Percentiles rank a stretch among this genome's conserved stretches.
phyloP scores from a whole-genome alignment of 2,888 invertebrate species.

The Lepas anatifera region DNA sequence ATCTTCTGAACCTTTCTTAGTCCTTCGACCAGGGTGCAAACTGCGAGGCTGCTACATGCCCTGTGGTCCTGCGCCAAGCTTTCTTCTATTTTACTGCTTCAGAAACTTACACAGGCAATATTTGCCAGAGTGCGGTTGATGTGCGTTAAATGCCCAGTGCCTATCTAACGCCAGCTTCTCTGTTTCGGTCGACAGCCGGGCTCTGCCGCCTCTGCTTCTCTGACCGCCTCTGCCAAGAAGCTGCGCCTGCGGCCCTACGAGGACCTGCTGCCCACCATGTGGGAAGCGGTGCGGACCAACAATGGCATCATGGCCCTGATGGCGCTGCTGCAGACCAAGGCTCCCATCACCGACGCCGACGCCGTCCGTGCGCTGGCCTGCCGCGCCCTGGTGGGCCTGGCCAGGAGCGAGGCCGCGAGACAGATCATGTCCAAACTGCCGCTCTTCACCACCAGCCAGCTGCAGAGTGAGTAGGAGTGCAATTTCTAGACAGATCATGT shows the following conservation, averaged over 20 bases:
- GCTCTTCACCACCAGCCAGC: slow-evolving; percentile 79
- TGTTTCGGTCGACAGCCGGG: too few species aligned
- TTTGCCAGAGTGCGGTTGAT: too few species aligned
- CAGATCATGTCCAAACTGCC: slow-evolving; percentile 94
- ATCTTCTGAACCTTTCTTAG: too few species aligned
- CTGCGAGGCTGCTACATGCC: too few species aligned
- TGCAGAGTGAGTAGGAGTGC: slow-evolving; percentile 70
- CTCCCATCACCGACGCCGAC: slow-evolving; percentile 95
- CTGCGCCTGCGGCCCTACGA: background rate
- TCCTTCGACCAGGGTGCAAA: too few species aligned
- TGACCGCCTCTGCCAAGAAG: background rate
- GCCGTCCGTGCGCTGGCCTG: slow-evolving; percentile 86
- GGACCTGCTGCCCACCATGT: slow-evolving; percentile 32
- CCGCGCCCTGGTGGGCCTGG: slow-evolving; percentile 79
- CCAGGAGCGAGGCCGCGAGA: slow-evolving; percentile 76
- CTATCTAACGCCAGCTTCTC: too few species aligned
- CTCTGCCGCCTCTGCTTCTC: background rate
- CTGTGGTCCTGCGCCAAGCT: too few species aligned
- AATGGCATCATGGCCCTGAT: slow-evolving; percentile 93
- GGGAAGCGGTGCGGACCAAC: slow-evolving; percentile 86
- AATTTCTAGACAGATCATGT: too few species aligned
- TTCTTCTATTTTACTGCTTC: too few species aligned
- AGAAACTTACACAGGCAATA: too few species aligned
- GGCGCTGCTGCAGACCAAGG: slow-evolving; percentile 77
- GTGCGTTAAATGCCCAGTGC: too few species aligned